phyloP scores from a whole-genome alignment of 2,888 invertebrate genomes.

The Megalurothrips usitatus region DNA sequence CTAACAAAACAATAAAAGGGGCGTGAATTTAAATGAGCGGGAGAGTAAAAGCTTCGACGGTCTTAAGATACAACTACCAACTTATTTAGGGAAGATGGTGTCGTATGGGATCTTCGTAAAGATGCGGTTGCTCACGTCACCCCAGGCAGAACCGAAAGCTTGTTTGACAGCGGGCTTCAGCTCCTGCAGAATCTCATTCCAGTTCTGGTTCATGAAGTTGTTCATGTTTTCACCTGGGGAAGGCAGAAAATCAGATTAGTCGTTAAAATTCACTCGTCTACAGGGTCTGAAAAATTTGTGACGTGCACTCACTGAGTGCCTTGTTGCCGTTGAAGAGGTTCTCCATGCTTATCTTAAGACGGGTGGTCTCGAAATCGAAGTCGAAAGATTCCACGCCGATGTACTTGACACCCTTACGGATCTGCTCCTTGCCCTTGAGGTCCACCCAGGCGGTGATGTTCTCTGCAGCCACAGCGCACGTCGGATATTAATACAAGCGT shows the following conservation, averaged over 20 bases:
- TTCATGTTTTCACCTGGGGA: slow-evolving; percentile 31
- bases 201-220: slow-evolving; percentile 33
- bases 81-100: not conserved
- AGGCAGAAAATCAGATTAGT: not conserved
- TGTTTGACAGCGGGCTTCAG: slow-evolving; percentile 29
- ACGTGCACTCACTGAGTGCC: slow-evolving; percentile 28
- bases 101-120: not conserved
- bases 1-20: not conserved
- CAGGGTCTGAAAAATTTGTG: too few species aligned
- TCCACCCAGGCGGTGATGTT: slow-evolving; percentile 29
- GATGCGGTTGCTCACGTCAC: not conserved
- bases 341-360: slow-evolving; percentile 32
- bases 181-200: slow-evolving; percentile 30
- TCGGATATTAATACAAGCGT: not conserved
- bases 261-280: too few species aligned
- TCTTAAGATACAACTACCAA: not conserved
- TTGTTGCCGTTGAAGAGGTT: slow-evolving; percentile 34
- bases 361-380: slow-evolving; percentile 30
- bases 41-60: not conserved
- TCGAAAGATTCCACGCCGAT: slow-evolving; percentile 29
- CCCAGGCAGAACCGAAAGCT: not conserved
- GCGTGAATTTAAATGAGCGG: not conserved
- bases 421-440: slow-evolving; percentile 28
- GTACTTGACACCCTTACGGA: slow-evolving; percentile 31
- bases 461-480: slow-evolving; percentile 5